phyloP scores from a whole-genome alignment of 2,888 invertebrate genomes.

The Tortricodes alternella region DNA sequence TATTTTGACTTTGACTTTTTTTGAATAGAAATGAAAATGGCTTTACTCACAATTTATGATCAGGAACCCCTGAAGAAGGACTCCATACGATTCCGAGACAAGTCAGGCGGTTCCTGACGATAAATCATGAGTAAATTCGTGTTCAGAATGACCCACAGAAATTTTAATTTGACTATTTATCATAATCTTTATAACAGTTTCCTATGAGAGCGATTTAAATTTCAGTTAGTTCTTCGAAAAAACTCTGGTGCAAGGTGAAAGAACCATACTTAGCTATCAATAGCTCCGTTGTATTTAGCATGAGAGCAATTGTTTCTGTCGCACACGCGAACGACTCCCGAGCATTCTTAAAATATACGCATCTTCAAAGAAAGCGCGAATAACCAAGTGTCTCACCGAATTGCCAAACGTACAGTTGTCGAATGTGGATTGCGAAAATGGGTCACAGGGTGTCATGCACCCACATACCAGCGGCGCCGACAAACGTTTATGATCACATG shows the following conservation, averaged over 20 bases:
- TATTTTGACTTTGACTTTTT: no score
- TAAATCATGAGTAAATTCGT: no score
- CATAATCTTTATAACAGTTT: no score
- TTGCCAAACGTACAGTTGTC: constrained; percentile 64
- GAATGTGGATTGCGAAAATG: constrained; percentile 71
- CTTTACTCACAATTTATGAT: no score
- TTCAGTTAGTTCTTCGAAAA: not conserved
- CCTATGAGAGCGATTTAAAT: no score
- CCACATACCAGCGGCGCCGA: constrained; percentile 66
- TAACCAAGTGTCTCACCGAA: constrained; percentile 59
- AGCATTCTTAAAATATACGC: constrained; percentile 48
- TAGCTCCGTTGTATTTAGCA: constrained; percentile 15
- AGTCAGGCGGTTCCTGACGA: no score
- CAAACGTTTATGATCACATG: constrained; percentile 35
- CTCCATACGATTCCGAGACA: no score
- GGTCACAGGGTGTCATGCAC: constrained; percentile 72
- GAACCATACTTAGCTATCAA: not conserved
- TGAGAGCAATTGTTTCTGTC: constrained; percentile 7
- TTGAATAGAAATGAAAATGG: no score
- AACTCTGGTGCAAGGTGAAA: not conserved
- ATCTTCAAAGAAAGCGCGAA: constrained; percentile 53
- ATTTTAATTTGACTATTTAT: no score
- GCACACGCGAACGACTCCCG: constrained; percentile 12
- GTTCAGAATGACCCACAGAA: no score
- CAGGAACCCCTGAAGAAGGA: no score